Conservation (phyloP, 64 coral and sea anemone genomes). For the Actinia equina region DNA sequence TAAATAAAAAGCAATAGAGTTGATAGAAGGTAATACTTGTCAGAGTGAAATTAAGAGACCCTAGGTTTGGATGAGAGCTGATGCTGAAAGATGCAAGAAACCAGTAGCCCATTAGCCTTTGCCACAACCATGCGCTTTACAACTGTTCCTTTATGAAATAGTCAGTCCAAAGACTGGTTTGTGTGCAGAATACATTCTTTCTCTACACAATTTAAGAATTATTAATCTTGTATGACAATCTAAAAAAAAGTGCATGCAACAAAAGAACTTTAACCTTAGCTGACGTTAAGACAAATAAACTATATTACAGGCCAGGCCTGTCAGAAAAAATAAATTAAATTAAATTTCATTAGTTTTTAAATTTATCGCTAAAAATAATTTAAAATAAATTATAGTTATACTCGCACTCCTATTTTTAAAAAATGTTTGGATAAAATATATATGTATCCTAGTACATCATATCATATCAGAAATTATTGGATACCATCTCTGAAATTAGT, state of each 20-base stretch:
- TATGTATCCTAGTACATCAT: too few relatives aligned
- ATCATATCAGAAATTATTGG: too few relatives aligned
- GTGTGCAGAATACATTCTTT: background rate
- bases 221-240: background rate
- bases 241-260: background rate
- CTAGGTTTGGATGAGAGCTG: conserved; percentile 25
- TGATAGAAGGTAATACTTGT: background rate
- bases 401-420: too few relatives aligned
- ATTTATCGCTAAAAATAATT: background rate
- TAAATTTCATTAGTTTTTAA: background rate
- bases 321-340: background rate
- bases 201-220: background rate
- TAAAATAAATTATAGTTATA: background rate
- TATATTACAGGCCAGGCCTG: background rate
- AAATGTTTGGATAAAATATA: too few relatives aligned
- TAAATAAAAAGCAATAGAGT: background rate
- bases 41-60: background rate
- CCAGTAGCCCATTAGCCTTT: conserved; percentile 67
- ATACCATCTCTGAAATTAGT: too few relatives aligned
- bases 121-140: conserved; percentile 1
- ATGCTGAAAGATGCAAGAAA: conserved; percentile 48
- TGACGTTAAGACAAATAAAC: background rate
- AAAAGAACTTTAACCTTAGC: background rate
- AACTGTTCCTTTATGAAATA: background rate
- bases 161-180: background rate